Percentiles rank a stretch among this genome's conserved stretches.
These are phyloP conservation scores for Ciconia stormi DNA, from an alignment of 2,113 vertebrate species.

Conservation along the genomic window DNA sequence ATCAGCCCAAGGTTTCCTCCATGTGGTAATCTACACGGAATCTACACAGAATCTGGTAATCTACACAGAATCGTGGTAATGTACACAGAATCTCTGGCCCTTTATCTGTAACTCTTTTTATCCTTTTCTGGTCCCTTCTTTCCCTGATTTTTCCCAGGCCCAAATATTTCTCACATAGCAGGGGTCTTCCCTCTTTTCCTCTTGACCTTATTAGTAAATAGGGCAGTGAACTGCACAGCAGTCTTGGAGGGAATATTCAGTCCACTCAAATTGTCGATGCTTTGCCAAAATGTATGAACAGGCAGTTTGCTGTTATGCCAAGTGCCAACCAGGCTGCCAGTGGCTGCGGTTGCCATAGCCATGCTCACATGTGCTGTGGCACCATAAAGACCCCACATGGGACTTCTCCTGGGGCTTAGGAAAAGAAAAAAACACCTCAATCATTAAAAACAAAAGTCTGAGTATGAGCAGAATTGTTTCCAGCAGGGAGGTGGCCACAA, in stretches of 20 bases:
- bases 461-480: neutral
- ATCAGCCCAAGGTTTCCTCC: neutral
- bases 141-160: neutral
- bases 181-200: neutral
- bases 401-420: neutral
- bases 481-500: neutral
- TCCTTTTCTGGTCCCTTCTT: neutral
- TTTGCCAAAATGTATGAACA: neutral
- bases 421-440: neutral
- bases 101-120: neutral
- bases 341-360: neutral
- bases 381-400: neutral
- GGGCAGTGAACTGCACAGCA: neutral
- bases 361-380: accelerated
- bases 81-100: neutral
- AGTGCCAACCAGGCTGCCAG: neutral
- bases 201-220: neutral
- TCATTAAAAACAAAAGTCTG: neutral
- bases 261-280: neutral
- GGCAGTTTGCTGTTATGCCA: neutral
- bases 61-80: too few relatives aligned
- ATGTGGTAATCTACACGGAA: too few relatives aligned
- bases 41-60: too few relatives aligned
- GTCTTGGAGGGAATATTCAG: neutral
- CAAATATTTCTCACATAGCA: neutral